A percentile compares a stretch with the other conserved stretches of the same genome.
Evolutionary conservation across 2,888 invertebrate genomes (phyloP).

Genomic region (Pseudoips prasinana): DNA sequence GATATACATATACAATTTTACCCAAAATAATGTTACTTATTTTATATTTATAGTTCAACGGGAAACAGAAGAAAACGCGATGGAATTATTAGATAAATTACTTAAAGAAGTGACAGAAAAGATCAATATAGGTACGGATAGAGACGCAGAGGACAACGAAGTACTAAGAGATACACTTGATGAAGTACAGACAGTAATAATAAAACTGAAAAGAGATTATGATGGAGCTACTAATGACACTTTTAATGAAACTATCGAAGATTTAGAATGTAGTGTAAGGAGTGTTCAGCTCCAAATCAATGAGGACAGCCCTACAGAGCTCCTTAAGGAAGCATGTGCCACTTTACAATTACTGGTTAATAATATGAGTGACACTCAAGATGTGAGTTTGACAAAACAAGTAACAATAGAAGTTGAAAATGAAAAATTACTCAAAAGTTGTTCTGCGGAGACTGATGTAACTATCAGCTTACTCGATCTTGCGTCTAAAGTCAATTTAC

Average conservation of each 20-base stretch:
- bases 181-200: slow-evolving; percentile 72
- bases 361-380: slow-evolving; percentile 54
- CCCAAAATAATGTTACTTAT: too few relatives aligned
- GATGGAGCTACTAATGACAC: slow-evolving; percentile 58
- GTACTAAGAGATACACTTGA: slow-evolving; percentile 59
- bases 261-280: slow-evolving; percentile 77
- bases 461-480: slow-evolving; percentile 66
- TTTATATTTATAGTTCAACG: too few relatives aligned
- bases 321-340: slow-evolving; percentile 68
- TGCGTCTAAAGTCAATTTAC: slow-evolving; percentile 55
- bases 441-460: slow-evolving; percentile 50
- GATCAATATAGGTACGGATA: slow-evolving; percentile 40
- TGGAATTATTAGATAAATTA: slow-evolving; percentile 49
- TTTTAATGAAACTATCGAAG: slow-evolving; percentile 74
- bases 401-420: slow-evolving; percentile 25
- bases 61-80: slow-evolving; percentile 39
- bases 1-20: too few relatives aligned
- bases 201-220: slow-evolving; percentile 67
- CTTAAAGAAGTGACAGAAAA: slow-evolving; percentile 57
- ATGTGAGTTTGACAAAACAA: slow-evolving; percentile 30
- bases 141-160: slow-evolving; percentile 47
- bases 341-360: slow-evolving; percentile 60
- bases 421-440: slow-evolving; percentile 43
- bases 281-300: slow-evolving; percentile 73
- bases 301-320: slow-evolving; percentile 62